A percentile compares a stretch with the other conserved stretches of the same genome.
Conservation (phyloP, 1,140 invertebrate genomes). For the Nomia melanderi region DNA sequence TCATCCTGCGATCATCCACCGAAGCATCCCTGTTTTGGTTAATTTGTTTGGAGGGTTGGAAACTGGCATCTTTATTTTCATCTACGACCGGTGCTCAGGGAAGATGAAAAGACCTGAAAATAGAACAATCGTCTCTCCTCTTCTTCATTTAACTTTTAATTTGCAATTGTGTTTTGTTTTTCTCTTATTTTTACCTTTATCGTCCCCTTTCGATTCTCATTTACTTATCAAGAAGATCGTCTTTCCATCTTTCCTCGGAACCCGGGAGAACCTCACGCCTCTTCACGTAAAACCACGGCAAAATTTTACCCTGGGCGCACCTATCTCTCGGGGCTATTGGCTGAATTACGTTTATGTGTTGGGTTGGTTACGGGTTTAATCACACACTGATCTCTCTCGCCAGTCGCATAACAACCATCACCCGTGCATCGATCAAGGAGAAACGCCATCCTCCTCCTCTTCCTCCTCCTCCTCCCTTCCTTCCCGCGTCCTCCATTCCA, state of each 20-base stretch:
- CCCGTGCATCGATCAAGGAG: slow-evolving; percentile 20
- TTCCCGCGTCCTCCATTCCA: too few relatives aligned
- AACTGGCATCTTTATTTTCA: slow-evolving; percentile 55
- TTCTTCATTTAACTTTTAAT: too few relatives aligned
- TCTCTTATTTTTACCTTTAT: too few relatives aligned
- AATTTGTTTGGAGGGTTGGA: slow-evolving; percentile 60
- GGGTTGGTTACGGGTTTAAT: slow-evolving; percentile 78
- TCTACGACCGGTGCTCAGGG: not conserved
- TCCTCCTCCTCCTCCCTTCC: not conserved
- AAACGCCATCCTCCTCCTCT: not conserved
- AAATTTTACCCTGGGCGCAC: slow-evolving; percentile 72
- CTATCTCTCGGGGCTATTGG: slow-evolving; percentile 75
- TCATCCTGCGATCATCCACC: slow-evolving; percentile 21
- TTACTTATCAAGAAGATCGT: too few relatives aligned
- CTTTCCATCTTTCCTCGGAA: slow-evolving; percentile 43
- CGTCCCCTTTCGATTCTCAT: too few relatives aligned
- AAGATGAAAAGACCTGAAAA: slow-evolving; percentile 18
- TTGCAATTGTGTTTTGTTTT: too few relatives aligned
- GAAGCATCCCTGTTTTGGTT: slow-evolving; percentile 54
- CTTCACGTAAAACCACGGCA: slow-evolving; percentile 50
- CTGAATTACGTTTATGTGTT: slow-evolving; percentile 77
- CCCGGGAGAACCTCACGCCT: slow-evolving; percentile 44
- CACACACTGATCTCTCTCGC: slow-evolving; percentile 57
- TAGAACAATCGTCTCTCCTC: too few relatives aligned
- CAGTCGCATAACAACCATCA: slow-evolving; percentile 39